phyloP scores from a whole-genome alignment of 2,113 vertebrate genomes.

The Ctenomys sociabilis region DNA sequence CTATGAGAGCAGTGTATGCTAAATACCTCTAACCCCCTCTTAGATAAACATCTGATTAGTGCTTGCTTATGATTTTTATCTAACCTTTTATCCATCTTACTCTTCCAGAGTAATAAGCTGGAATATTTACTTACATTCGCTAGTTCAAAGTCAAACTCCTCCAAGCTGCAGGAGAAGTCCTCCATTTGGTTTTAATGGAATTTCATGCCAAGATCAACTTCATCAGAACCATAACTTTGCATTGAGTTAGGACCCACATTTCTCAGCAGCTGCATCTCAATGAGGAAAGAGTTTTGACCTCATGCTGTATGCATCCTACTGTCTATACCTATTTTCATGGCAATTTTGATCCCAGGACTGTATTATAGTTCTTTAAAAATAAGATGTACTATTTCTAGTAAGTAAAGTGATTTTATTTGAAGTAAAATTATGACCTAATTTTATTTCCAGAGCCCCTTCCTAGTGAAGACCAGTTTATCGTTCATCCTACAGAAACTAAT shows the following conservation, averaged over 20 bases:
- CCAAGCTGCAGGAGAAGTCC: not conserved
- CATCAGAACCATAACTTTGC: not conserved
- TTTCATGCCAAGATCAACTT: not conserved
- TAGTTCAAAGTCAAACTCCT: not conserved
- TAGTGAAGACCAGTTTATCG: not conserved
- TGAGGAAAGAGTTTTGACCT: not conserved
- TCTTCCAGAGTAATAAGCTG: not conserved
- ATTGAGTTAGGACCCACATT: not conserved
- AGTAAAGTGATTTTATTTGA: not conserved
- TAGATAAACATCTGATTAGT: not conserved
- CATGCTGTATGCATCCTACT: not conserved
- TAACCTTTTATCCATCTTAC: not conserved
- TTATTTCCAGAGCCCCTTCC: not conserved
- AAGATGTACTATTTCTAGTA: not conserved
- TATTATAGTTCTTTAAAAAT: not conserved
- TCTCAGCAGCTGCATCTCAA: not conserved
- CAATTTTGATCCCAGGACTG: not conserved
- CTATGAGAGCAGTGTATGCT: not conserved
- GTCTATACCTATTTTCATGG: not conserved
- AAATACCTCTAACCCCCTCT: not conserved
- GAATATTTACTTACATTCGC: not conserved
- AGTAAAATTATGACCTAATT: conserved; percentile 31
- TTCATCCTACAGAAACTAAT: conserved; percentile 5
- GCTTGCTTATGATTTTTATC: not conserved
- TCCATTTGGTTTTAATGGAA: not conserved